A percentile compares a stretch with the other conserved stretches of the same genome.
Conservation (phyloP, 2,113 vertebrate species). For the Podarcis muralis region DNA sequence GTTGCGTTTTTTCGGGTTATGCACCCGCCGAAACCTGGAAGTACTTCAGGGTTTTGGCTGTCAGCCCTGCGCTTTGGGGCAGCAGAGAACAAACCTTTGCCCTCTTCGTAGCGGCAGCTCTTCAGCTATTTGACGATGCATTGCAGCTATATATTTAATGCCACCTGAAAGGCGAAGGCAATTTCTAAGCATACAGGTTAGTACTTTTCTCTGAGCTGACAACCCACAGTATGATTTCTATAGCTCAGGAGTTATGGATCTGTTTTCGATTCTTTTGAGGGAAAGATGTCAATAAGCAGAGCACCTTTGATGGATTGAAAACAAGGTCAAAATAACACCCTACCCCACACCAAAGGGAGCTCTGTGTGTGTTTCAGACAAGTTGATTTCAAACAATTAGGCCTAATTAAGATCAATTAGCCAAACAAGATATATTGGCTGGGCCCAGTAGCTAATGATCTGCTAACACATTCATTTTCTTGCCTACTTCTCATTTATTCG, state of each 20-base stretch:
- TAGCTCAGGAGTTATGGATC: fast-evolving
- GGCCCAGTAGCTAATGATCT: neutral
- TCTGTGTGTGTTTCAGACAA: neutral
- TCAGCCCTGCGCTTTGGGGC: neutral
- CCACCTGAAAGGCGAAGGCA: too few species aligned
- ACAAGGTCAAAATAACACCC: neutral
- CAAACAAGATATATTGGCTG: constrained; percentile 8
- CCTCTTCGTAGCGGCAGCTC: neutral
- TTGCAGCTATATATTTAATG: neutral
- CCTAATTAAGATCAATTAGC: constrained; percentile 2
- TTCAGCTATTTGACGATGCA: neutral
- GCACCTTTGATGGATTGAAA: fast-evolving
- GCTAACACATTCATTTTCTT: neutral
- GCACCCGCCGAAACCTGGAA: too few species aligned
- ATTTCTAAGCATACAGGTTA: neutral
- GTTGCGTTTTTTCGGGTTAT: too few species aligned
- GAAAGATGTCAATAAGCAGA: neutral
- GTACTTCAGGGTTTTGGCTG: too few species aligned
- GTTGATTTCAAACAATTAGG: neutral
- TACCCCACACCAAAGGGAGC: neutral
- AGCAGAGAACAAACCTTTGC: neutral
- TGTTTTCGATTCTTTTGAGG: neutral
- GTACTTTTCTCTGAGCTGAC: neutral
- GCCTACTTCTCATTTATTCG: neutral
- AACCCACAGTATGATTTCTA: neutral